Base-by-base conservation (phyloP, 1,140 invertebrate genomes). In the Drosophila takahashii region DNA sequence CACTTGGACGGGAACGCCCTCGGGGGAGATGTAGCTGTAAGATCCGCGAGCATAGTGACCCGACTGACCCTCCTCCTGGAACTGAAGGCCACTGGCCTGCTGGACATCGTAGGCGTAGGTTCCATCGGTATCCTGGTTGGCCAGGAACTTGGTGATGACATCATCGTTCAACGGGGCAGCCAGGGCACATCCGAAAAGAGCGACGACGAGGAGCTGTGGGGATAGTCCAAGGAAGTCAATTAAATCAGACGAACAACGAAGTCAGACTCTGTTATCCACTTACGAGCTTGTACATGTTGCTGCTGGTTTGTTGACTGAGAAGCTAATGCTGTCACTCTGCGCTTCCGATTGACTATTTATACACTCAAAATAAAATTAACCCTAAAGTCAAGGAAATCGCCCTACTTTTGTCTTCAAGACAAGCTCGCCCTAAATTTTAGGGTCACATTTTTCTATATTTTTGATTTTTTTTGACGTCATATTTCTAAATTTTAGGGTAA, bases 1-100 rank as follows among this genome's bases (percentile, higher is more conserved):
- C 0, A 95, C 73, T 3, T 86, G 60, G 59, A 93, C 91, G 10
- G 79, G 92, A 60, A 89, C 39, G 9, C 93, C 93, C 64, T 93
- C 93, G 16, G 87, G 87, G 11, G 83, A 84, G 3, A 18, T 51
- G 13, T 74, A 90, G 7, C 16, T 4, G 29, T 27, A 84, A 7
- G 18, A 9, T 16, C 87, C 87, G 4, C 36, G 57, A 5, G 74
- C 79, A 47, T 53, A 32, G 2, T 69, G 42, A 4, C 81, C 89
- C n/a, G 71, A 77, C 9, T 51, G 37, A 10, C 90, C 90, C 42
- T 80, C 16, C 61, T 91, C 79, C 6, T 54, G 29, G 10, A 60
- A 1, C 0, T 10, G 18, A 6, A 67, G 22, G 7, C 77, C 74
- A 71, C 84, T 81, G 18, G 53, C 32, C 48, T 71, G 56, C 6